These are phyloP conservation scores for Remorina albescens DNA, from an alignment of 2,797 vertebrate genomes.

Conservation along the genomic window DNA sequence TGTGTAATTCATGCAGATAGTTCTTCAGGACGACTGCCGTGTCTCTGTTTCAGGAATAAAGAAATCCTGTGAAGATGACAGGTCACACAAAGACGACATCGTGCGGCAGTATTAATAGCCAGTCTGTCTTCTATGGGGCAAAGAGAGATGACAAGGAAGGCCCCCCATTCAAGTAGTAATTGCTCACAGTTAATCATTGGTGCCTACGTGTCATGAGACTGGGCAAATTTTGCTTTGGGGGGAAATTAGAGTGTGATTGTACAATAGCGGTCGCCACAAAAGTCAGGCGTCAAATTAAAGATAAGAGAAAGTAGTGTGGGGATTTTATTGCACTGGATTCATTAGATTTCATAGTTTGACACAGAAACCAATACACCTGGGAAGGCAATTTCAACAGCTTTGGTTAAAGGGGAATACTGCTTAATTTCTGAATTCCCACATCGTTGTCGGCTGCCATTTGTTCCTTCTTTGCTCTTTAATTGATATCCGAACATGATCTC, in stretches of 20 bases:
- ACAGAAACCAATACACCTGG: constrained; percentile 70
- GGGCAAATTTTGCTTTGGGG: constrained; percentile 75
- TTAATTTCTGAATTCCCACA: constrained; percentile 66
- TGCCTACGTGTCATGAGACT: constrained; percentile 77
- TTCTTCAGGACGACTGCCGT: constrained; percentile 16
- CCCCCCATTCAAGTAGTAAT: constrained; percentile 72
- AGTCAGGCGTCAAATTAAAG: constrained; percentile 80
- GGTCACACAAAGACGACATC: constrained; percentile 51
- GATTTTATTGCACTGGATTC: constrained; percentile 70
- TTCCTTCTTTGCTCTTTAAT: constrained; percentile 50
- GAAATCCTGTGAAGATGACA: constrained; percentile 59
- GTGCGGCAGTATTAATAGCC: constrained; percentile 49
- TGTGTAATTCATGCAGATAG: not conserved
- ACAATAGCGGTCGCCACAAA: constrained; percentile 68
- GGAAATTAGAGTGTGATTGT: constrained; percentile 79
- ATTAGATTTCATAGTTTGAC: constrained; percentile 75
- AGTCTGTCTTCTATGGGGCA: constrained; percentile 44
- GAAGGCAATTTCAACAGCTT: constrained; percentile 59
- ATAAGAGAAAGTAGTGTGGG: constrained; percentile 68
- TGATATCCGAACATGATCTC: constrained; percentile 60
- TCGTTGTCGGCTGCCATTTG: constrained; percentile 7
- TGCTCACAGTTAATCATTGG: constrained; percentile 82
- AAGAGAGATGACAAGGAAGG: constrained; percentile 50
- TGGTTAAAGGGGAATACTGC: constrained; percentile 62
- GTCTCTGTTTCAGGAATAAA: constrained; percentile 40